These are phyloP conservation scores for Theocolax elegans DNA, from an alignment of 1,140 invertebrate genomes.

Conservation along the genomic window DNA sequence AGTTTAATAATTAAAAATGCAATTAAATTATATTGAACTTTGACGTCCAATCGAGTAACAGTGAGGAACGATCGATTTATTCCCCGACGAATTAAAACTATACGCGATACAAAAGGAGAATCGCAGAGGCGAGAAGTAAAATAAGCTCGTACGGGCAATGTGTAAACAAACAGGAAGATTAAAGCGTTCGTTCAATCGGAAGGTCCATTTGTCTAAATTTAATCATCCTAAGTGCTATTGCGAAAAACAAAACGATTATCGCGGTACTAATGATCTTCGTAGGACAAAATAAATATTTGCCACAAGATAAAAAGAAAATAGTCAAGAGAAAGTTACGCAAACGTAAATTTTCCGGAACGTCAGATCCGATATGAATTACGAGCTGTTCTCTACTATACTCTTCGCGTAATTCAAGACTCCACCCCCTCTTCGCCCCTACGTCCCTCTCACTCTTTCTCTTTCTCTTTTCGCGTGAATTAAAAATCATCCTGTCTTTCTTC, in stretches of 20 bases:
- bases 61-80: too few relatives aligned
- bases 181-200: neutral
- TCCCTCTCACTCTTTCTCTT: slow-evolving; percentile 1
- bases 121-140: neutral
- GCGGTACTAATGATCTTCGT: neutral
- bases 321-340: neutral
- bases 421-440: too few relatives aligned
- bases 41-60: too few relatives aligned
- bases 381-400: neutral
- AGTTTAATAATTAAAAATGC: too few relatives aligned
- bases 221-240: slow-evolving; percentile 10
- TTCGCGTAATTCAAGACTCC: neutral
- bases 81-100: too few relatives aligned
- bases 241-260: slow-evolving; percentile 29
- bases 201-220: slow-evolving; percentile 20
- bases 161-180: slow-evolving; percentile 11
- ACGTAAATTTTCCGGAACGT: neutral
- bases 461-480: too few relatives aligned
- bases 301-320: neutral
- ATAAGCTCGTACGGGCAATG: neutral
- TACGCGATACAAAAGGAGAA: neutral
- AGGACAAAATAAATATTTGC: slow-evolving; percentile 4
- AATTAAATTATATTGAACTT: too few relatives aligned
- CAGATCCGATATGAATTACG: neutral
- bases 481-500: too few relatives aligned